Evolutionary conservation across 92 coral and sea anemone genomes (phyloP), one percentile per base, ranked within the genome.

Genomic region (Heliopora coerulea): DNA sequence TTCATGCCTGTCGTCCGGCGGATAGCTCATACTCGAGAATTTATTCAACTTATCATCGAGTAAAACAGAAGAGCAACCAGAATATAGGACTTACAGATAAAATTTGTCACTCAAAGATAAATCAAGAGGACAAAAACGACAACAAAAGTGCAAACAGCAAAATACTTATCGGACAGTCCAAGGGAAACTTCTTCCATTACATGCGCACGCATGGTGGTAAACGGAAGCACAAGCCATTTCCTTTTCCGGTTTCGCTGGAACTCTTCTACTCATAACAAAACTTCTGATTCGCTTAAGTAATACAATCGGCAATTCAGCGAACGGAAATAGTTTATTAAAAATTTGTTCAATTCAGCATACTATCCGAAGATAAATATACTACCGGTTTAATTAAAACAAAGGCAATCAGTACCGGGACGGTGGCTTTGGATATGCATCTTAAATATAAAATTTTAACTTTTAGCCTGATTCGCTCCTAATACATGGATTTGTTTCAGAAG

Each of bases 1-100:
- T 54, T 89, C 97, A 60, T 83, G 89, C 54, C 91, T 87, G 80
- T 91, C 96, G 73, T 93, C 98, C 59, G 87, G 82, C 48, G 86
- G 89, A 69, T 85, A 90, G 82, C 96, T 93, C 98, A 93, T 93
- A 50, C 61, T 70, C 77, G 62, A 23, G 26, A 12, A 31, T 54
- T 54, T 35, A 27, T 33, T 70, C 50, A 70, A 54, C 77, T 52
- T 23, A 52, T 63, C 77, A 70, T 70, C 41, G 28, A 70, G 77
- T 54, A 70, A 34, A 70, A 56, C 63, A 70, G 49, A 46, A 34
- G 40, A 48, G 58, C 25, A 26, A 1, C 40, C 59, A 67, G 33
- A 44, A 67, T 18, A 46, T 48, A 67, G 48, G 54, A 46, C 41
- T 14, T 67, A 40, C 48, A 26, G 54, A 67, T 54, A 67, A 67